Base-by-base conservation (phyloP, 2,113 vertebrate genomes). In the Rhinoptilus africanus region DNA sequence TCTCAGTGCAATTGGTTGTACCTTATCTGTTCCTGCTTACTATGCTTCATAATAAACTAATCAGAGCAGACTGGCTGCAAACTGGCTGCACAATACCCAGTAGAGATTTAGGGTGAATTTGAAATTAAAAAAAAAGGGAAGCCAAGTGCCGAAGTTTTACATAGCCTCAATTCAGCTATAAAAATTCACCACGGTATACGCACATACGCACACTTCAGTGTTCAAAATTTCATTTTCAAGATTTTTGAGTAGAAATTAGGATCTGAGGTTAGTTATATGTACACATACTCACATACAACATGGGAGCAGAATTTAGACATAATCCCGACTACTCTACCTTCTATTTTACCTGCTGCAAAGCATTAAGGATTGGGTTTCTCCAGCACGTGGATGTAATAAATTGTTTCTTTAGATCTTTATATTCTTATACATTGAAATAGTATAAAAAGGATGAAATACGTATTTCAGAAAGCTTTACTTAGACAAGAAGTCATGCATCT, bases 21-120 rank as follows among this genome's bases (percentile, higher is more conserved):
- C 80, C 62, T 96, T 94, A 89, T 88, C 67, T 95, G 51, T 62
- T 96, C 67, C 82, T 91, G 35, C 74, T 96, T 94, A 88, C 54
- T 57, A 43, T 77, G 84, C 41, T 73, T 93, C 41, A 63, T 28
- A 82, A 95, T 87, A 94, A 91, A 88, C 57, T 81, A 94, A 93
- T 77, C 84, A 79, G 39, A 81, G 54, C 12, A 92, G 85, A 69
- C 54, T 67, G 76, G 75, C 82, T 89, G 82, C 51, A 92, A 97
- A 91, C 64, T 50, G 68, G 71, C 71, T 24, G 3, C 75, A 62
- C 27, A 45, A 91, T 47, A 89, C 68, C 30, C 86, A 53, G 45
- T 4, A 22, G 89, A 88, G 67, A 71, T 48, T 41, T 68, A 64
- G 57, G 78, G 74, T 43, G 81, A 85, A 77, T 54, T 12, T 78